Percentiles rank a stretch among this genome's conserved stretches.
Evolutionary conservation across 2,113 vertebrate genomes (phyloP).

Genomic region (Todiramphus saurophagus): DNA sequence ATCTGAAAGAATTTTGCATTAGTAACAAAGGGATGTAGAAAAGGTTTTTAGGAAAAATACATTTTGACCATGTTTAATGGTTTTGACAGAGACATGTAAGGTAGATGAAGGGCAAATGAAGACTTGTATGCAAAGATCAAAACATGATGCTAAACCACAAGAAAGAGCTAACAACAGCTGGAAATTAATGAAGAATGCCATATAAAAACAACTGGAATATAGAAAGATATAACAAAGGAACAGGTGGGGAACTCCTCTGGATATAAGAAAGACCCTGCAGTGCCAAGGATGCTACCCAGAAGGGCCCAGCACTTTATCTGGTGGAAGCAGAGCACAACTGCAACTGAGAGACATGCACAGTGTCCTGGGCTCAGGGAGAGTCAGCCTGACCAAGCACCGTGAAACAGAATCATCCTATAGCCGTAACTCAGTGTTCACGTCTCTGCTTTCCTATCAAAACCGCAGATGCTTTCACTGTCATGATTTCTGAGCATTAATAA

Average conservation of each 20-base stretch:
- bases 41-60: background rate
- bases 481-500: conserved; percentile 16
- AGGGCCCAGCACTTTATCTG: background rate
- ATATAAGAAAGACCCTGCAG: background rate
- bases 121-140: background rate
- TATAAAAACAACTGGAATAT: background rate
- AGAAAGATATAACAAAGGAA: background rate
- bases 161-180: background rate
- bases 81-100: background rate
- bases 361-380: background rate
- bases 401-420: background rate
- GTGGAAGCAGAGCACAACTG: background rate
- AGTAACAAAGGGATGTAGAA: background rate
- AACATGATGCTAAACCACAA: background rate
- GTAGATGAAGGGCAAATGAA: background rate
- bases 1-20: background rate
- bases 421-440: fast-evolving
- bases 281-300: background rate
- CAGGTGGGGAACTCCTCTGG: background rate
- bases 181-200: background rate
- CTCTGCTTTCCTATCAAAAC: background rate
- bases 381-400: background rate
- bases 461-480: background rate
- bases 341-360: background rate
- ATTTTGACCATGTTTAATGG: background rate